These are phyloP conservation scores for Prinia subflava DNA, from an alignment of 2,113 vertebrate species.

Conservation along the genomic window DNA sequence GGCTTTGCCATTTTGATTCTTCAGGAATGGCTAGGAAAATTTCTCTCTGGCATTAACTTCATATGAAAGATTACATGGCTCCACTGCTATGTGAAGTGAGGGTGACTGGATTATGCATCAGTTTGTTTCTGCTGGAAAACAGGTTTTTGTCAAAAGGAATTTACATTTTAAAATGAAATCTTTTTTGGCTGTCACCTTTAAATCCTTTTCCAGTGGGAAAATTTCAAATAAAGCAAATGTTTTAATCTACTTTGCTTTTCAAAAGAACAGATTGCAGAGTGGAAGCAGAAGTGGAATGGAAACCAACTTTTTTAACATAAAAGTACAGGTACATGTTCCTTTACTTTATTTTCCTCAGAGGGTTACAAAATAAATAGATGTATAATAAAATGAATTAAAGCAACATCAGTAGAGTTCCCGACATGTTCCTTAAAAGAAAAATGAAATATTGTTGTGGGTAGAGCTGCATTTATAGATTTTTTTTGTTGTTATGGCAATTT, in stretches of 20 bases:
- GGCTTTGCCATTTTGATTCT: neutral
- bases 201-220: neutral
- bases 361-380: slow-evolving; percentile 4
- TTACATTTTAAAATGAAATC: neutral
- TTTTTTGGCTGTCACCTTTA: neutral
- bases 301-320: neutral
- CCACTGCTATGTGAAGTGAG: neutral
- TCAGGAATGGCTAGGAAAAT: neutral
- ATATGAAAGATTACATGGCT: neutral
- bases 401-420: neutral
- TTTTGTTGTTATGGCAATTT: neutral
- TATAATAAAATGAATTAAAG: slow-evolving; percentile 19
- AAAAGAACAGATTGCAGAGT: neutral
- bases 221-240: neutral
- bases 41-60: neutral
- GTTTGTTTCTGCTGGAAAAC: neutral
- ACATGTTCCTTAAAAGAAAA: neutral
- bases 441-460: neutral
- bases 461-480: neutral
- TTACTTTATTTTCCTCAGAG: neutral
- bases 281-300: neutral
- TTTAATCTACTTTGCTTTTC: neutral
- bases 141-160: neutral
- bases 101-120: fast-evolving
- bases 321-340: neutral